These are phyloP conservation scores for Drosophila pachea DNA, from an alignment of 1,140 invertebrate genomes.

Conservation along the genomic window DNA sequence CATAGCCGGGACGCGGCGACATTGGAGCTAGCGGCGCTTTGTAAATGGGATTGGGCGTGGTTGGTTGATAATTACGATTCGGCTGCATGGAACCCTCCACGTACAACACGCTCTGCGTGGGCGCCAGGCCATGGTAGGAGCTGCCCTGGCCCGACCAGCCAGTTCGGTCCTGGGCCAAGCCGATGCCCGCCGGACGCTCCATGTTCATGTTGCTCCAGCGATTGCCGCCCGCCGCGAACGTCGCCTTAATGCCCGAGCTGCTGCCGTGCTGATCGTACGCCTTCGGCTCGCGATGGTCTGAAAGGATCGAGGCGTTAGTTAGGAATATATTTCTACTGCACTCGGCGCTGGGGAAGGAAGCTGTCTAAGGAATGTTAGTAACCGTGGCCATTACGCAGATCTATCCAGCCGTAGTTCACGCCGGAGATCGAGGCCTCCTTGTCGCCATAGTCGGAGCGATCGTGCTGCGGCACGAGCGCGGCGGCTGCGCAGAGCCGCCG, in stretches of 20 bases:
- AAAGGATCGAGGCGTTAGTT: constrained; percentile 17
- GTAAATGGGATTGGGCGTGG: constrained; percentile 31
- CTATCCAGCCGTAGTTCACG: constrained; percentile 28
- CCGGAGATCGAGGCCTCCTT: not conserved
- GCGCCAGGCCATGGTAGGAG: constrained; percentile 35
- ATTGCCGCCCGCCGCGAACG: constrained; percentile 31
- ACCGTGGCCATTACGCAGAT: constrained; percentile 56
- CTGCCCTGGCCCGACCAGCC: constrained; percentile 52
- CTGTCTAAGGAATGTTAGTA: constrained; percentile 44
- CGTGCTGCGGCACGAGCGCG: constrained; percentile 40
- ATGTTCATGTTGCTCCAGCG: constrained; percentile 72
- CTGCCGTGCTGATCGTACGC: constrained; percentile 37
- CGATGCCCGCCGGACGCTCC: constrained; percentile 59
- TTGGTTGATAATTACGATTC: constrained; percentile 70
- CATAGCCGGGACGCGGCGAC: constrained; percentile 21
- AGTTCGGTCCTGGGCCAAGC: constrained; percentile 8
- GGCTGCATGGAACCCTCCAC: constrained; percentile 69
- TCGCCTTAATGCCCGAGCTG: constrained; percentile 34
- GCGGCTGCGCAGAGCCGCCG: constrained; percentile 43
- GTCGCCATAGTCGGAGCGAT: constrained; percentile 42
- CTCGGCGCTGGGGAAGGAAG: not conserved
- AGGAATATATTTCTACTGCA: not conserved
- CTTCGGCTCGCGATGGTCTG: constrained; percentile 56
- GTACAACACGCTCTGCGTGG: constrained; percentile 57
- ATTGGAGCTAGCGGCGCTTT: constrained; percentile 64